Evolutionary conservation across 2,888 invertebrate genomes (phyloP), one percentile per base, ranked within the genome.

Genomic region (Hypsopygia costalis): DNA sequence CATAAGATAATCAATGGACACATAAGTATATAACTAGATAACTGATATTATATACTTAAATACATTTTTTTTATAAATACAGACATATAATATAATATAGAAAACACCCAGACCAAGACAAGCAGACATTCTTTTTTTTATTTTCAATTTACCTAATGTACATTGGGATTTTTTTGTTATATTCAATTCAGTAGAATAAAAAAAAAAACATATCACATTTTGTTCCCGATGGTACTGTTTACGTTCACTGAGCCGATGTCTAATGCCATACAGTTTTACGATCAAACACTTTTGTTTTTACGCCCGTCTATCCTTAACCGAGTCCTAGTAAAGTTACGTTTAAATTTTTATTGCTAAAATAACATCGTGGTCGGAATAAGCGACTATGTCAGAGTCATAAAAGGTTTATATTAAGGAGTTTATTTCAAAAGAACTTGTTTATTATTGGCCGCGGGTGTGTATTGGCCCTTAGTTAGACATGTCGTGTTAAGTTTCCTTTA

Each of bases 241-340:
- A 59, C 56, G 50, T 58, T 58, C 59, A 51, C 62, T 60, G 50
- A 59, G 53, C 3, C 53, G 47, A 46, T 49, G 46, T 58, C 62
- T 65, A 70, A 68, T 67, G 65, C 53, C 25, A 62, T n/a, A n/a
- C n/a, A 55, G 47, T 62, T 72, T 71, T 69, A 72, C 69, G 69
- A 70, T 41, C 42, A 58, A 52, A 57, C 55, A 58, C 51, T 65
- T 61, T 67, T 66, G 64, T 64, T 61, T 71, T 65, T 62, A 65
- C 50, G 57, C 59, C 34, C 46, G 43, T 51, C 46, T 47, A 52
- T 57, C 52, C 52, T 49, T 55, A 49, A 53, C 16, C 46, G 47
- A 59, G 57, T 51, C 46, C 57, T 47, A 45, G 46, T 57, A 54
- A 55, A 60, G 43, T 67, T 65, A 59, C 56, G 56, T 45, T 46